Evolutionary conservation across 23 tunicate species (phyloP).

Genomic region (Ascidia mentula): DNA sequence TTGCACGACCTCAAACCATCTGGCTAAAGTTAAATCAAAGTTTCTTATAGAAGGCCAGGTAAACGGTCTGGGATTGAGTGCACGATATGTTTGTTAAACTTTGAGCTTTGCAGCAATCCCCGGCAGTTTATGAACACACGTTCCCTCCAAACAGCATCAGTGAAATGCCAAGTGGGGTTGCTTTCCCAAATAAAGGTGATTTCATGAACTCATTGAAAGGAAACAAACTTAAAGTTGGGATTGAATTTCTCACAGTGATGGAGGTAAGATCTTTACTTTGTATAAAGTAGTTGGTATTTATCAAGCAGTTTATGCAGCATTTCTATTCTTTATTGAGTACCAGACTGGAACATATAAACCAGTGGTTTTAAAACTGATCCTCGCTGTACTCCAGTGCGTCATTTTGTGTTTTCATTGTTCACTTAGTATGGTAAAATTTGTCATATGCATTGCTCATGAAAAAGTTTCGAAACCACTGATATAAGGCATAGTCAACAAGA

Average conservation of each 20-base stretch:
- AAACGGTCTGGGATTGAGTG: neutral
- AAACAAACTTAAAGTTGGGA: slow-evolving; percentile 69
- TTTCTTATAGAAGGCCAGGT: slow-evolving; percentile 96
- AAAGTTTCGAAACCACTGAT: too few relatives aligned
- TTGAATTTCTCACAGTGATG: slow-evolving; percentile 71
- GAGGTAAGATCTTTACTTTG: slow-evolving; percentile 66
- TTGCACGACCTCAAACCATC: slow-evolving; percentile 88
- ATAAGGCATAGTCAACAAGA: too few relatives aligned
- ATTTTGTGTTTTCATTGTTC: too few relatives aligned
- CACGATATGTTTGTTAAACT: neutral
- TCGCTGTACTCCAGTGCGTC: too few relatives aligned
- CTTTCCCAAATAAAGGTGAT: slow-evolving; percentile 90
- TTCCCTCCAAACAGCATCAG: slow-evolving; percentile 91
- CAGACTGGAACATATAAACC: too few relatives aligned
- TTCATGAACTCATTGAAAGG: slow-evolving; percentile 80
- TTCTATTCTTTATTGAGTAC: too few relatives aligned
- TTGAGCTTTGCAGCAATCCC: slow-evolving; percentile 70
- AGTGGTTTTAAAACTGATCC: too few relatives aligned
- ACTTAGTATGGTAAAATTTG: too few relatives aligned
- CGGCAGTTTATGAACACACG: slow-evolving; percentile 89
- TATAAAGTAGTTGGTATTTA: too few relatives aligned
- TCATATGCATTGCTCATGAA: too few relatives aligned
- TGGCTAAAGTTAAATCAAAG: slow-evolving; percentile 80
- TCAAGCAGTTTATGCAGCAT: too few relatives aligned
- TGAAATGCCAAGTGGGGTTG: slow-evolving; percentile 98